Percentiles rank a stretch among this genome's conserved stretches.
Evolutionary conservation across 1,140 invertebrate species (phyloP).

Genomic region (Stegodyphus mimosarum): DNA sequence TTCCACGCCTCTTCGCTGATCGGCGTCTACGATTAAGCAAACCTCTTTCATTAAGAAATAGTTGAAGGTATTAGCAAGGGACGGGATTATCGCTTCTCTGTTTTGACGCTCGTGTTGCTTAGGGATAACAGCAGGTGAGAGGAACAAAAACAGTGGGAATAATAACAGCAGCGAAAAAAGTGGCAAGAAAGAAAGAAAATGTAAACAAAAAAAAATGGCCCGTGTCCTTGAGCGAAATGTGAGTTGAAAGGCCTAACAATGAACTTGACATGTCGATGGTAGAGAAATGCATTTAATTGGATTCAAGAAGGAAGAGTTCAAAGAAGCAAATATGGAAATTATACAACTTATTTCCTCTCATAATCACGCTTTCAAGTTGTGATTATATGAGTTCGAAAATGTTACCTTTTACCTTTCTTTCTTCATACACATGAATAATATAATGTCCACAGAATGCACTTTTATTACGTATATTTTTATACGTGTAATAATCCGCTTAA

Average conservation of each 20-base stretch:
- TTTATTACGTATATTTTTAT: no score
- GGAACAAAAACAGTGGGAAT: neutral
- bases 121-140: neutral
- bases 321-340: no score
- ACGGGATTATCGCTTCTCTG: neutral
- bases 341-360: no score
- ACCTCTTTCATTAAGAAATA: slow-evolving; percentile 18
- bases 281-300: slow-evolving; percentile 20
- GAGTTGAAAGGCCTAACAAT: slow-evolving; percentile 23
- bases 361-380: no score
- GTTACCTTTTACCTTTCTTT: no score
- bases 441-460: no score
- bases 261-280: slow-evolving; percentile 9
- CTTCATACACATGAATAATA: no score
- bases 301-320: neutral
- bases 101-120: slow-evolving; percentile 7
- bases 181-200: no score
- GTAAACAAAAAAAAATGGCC: slow-evolving; percentile 3
- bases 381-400: no score
- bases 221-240: slow-evolving; percentile 10
- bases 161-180: no score
- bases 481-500: no score
- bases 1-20: slow-evolving; percentile 8
- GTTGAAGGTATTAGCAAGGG: slow-evolving; percentile 8
- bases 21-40: slow-evolving; percentile 16